Conservation (phyloP, 1,140 invertebrate genomes). For the Drosophila yakuba region DNA sequence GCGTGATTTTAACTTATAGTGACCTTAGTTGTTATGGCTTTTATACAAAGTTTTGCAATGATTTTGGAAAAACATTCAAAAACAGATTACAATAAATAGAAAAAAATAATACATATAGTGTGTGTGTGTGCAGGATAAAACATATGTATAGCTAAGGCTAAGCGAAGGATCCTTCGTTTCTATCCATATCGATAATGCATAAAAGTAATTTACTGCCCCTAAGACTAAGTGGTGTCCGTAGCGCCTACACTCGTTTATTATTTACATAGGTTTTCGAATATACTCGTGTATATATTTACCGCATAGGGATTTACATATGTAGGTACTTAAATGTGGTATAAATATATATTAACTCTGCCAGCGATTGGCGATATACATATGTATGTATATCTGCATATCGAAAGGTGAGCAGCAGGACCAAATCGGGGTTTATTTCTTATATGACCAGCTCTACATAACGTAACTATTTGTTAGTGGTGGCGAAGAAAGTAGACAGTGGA, state of each 20-base stretch:
- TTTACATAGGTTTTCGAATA: slow-evolving; percentile 48
- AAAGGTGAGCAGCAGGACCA: slow-evolving; percentile 14
- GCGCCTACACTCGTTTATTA: slow-evolving; percentile 39
- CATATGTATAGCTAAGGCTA: slow-evolving; percentile 4
- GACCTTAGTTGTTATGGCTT: slow-evolving; percentile 80
- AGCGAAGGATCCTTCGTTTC: slow-evolving; percentile 3
- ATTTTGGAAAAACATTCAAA: slow-evolving; percentile 30
- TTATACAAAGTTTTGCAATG: slow-evolving; percentile 61
- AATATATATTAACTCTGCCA: slow-evolving; percentile 20
- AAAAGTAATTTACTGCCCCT: slow-evolving; percentile 23
- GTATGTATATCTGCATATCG: background rate
- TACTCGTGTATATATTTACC: slow-evolving; percentile 12
- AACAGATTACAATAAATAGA: slow-evolving; percentile 67
- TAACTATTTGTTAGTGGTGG: slow-evolving; percentile 29
- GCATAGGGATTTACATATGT: slow-evolving; percentile 47
- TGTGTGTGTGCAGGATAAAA: slow-evolving; percentile 25
- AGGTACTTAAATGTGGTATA: slow-evolving; percentile 38
- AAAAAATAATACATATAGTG: slow-evolving; percentile 48
- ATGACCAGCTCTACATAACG: slow-evolving; percentile 46
- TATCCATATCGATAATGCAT: slow-evolving; percentile 8
- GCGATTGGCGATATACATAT: slow-evolving; percentile 19
- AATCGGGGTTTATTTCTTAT: slow-evolving; percentile 44
- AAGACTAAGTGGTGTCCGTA: slow-evolving; percentile 40
- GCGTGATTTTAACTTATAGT: slow-evolving; percentile 59
- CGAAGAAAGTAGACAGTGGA: slow-evolving; percentile 5